These are phyloP conservation scores for Escarpia spicata DNA, from an alignment of 2,888 invertebrate genomes.

Conservation along the genomic window DNA sequence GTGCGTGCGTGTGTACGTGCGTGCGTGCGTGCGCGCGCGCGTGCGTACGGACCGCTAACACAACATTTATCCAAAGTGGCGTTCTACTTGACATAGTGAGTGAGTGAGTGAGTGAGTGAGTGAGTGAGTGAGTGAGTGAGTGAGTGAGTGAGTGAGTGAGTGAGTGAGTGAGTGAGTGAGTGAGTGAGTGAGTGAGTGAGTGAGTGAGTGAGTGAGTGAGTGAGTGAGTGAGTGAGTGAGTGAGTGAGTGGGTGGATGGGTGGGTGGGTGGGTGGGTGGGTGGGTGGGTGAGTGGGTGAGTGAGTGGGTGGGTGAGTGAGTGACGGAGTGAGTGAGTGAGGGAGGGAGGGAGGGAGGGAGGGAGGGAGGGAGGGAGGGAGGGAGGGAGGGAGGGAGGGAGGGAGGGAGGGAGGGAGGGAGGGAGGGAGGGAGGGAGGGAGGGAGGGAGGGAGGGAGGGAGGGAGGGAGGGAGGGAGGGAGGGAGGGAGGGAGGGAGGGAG, in stretches of 20 bases:
- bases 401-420: background rate
- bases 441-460: too few relatives aligned
- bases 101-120: background rate
- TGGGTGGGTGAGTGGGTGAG: constrained; percentile 28
- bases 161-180: background rate
- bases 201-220: constrained; percentile 19
- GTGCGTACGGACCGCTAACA: background rate
- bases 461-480: too few relatives aligned
- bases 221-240: constrained; percentile 17
- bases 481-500: too few relatives aligned
- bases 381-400: background rate
- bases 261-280: constrained; percentile 24
- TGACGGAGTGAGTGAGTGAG: background rate
- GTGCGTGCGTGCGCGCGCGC: background rate
- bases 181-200: constrained; percentile 21
- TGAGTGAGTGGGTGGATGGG: constrained; percentile 28
- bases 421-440: background rate
- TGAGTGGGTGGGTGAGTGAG: background rate
- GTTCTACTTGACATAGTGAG: too few relatives aligned
- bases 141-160: background rate
- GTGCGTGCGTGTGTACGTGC: background rate
- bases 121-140: background rate
- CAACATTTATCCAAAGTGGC: too few relatives aligned
- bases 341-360: background rate
- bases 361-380: background rate